Evolutionary conservation across 2,888 invertebrate genomes (phyloP).

Genomic region (Polylopha cassiicola): DNA sequence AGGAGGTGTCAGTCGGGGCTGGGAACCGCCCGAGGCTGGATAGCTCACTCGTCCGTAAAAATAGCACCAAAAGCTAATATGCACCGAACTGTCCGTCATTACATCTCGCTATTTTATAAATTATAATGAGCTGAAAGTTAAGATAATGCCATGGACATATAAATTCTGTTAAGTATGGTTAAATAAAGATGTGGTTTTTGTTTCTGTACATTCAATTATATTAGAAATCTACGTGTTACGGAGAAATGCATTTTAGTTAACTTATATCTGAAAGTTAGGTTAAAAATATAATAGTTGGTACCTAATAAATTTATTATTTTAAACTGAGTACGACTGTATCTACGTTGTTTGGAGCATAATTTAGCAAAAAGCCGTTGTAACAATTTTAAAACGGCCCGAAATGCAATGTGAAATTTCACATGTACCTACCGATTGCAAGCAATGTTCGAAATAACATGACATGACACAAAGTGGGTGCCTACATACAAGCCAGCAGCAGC

Average conservation of each 20-base stretch:
- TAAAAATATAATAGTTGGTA: too few species aligned
- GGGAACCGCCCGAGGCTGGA: conserved; percentile 54
- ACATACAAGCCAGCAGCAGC: conserved; percentile 3
- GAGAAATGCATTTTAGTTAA: too few species aligned
- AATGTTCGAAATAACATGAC: conserved; percentile 34
- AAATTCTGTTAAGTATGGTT: too few species aligned
- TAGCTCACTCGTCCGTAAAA: conserved; percentile 43
- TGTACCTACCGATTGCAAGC: conserved; percentile 25
- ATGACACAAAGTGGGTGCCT: conserved; percentile 34
- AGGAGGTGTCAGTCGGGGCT: conserved; percentile 47
- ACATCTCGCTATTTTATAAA: conserved; percentile 21
- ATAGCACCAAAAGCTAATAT: conserved; percentile 43
- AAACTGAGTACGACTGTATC: too few species aligned
- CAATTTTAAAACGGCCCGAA: conserved; percentile 25
- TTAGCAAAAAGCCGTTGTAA: conserved; percentile 17
- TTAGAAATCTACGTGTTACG: too few species aligned
- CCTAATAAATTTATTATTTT: too few species aligned
- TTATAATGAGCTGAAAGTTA: conserved; percentile 28
- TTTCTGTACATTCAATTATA: too few species aligned
- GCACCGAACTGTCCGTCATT: conserved; percentile 27
- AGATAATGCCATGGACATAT: too few species aligned
- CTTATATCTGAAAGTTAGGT: too few species aligned
- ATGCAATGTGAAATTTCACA: conserved; percentile 34
- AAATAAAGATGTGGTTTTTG: too few species aligned
- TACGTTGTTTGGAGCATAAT: too few species aligned